Evolutionary conservation across 2,113 vertebrate genomes (phyloP).

Genomic region (Ceyx margarethae): DNA sequence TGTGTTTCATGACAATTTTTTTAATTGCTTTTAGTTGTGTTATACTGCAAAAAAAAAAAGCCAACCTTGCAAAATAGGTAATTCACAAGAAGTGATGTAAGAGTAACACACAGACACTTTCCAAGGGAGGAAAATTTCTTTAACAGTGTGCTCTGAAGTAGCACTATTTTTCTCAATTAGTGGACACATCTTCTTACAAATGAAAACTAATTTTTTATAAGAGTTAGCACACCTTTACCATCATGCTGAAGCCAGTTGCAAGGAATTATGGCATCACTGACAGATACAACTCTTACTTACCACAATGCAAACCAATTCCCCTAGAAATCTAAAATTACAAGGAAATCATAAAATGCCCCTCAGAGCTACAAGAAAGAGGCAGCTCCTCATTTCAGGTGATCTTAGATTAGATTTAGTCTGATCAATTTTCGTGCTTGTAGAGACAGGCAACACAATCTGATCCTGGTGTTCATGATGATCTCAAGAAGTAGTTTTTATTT

Average conservation of each 20-base stretch:
- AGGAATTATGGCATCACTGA: constrained; percentile 25
- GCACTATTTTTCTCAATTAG: not conserved
- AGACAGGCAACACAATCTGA: not conserved
- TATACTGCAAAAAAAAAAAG: not conserved
- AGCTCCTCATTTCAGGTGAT: constrained; percentile 40
- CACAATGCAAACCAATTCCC: constrained; percentile 17
- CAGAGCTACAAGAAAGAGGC: not conserved
- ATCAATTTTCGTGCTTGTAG: not conserved
- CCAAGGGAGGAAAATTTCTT: not conserved
- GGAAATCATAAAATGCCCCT: not conserved
- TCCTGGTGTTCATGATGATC: not conserved
- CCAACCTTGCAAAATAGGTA: not conserved
- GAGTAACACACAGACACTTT: not conserved
- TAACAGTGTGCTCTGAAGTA: not conserved
- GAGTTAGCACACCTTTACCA: constrained; percentile 26
- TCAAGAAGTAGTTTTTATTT: constrained; percentile 48
- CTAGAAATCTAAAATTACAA: constrained; percentile 39
- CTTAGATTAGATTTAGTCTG: constrained; percentile 19
- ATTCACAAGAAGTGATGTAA: not conserved
- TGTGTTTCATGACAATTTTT: not conserved
- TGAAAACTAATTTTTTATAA: constrained; percentile 47
- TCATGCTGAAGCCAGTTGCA: not conserved
- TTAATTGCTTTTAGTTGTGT: too few relatives aligned
- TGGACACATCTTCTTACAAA: constrained; percentile 26
- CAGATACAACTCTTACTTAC: not conserved